Evolutionary conservation across 2,888 invertebrate genomes (phyloP).

Genomic region (Yponomeuta evonymella): DNA sequence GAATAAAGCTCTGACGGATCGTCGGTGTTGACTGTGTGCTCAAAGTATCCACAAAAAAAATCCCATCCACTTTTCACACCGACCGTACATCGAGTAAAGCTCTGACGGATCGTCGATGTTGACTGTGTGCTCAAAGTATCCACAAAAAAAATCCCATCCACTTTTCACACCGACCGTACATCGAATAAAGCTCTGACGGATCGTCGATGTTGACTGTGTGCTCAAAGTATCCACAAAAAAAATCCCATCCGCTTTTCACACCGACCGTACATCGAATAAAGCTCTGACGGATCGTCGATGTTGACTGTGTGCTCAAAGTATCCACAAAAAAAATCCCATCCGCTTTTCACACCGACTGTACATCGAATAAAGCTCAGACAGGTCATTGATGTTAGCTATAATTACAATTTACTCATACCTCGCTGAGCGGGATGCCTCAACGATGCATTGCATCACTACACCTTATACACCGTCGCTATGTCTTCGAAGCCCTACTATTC

Average conservation of each 20-base stretch:
- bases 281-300: neutral
- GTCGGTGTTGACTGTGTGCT: too few relatives aligned
- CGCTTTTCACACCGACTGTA: neutral
- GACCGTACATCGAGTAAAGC: too few relatives aligned
- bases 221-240: too few relatives aligned
- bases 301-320: neutral
- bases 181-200: too few relatives aligned
- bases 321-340: neutral
- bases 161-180: too few relatives aligned
- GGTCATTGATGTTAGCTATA: neutral
- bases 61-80: too few relatives aligned
- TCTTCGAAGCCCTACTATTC: neutral
- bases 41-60: too few relatives aligned
- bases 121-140: too few relatives aligned
- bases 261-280: neutral
- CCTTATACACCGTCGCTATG: neutral
- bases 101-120: too few relatives aligned
- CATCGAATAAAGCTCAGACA: neutral
- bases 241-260: neutral
- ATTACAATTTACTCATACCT: neutral
- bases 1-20: too few relatives aligned
- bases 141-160: too few relatives aligned
- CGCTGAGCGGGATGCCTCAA: neutral
- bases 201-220: too few relatives aligned
- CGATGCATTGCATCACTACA: neutral